A percentile compares a stretch with the other conserved stretches of the same genome.
These are phyloP conservation scores for Anarsia innoxiella DNA, from an alignment of 2,888 invertebrate genomes.

Conservation along the genomic window DNA sequence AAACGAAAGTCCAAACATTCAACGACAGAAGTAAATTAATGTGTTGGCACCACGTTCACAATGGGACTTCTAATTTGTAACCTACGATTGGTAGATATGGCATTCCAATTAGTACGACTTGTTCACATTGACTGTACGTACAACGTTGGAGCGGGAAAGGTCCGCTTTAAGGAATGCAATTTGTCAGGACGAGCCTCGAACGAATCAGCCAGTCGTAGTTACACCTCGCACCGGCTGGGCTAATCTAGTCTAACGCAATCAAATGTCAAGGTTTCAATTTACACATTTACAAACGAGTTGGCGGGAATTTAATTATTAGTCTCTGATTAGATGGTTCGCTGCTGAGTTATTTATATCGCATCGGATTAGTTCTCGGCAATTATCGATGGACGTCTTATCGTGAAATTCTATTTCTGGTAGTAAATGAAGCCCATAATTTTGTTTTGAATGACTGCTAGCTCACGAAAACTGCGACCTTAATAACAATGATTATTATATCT, in stretches of 20 bases:
- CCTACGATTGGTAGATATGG: too few relatives aligned
- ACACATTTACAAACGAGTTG: neutral
- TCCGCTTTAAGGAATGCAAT: constrained; percentile 24
- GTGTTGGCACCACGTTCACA: neutral
- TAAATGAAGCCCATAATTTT: too few relatives aligned
- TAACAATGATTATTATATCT: too few relatives aligned
- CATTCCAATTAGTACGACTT: constrained; percentile 5
- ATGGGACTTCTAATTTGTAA: neutral
- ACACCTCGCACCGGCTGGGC: neutral
- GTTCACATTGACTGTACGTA: too few relatives aligned
- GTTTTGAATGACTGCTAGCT: too few relatives aligned
- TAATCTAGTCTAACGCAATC: neutral
- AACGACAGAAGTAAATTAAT: too few relatives aligned
- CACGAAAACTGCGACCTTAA: too few relatives aligned
- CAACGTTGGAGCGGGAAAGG: too few relatives aligned
- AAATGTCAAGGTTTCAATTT: constrained; percentile 6
- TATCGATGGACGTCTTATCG: too few relatives aligned
- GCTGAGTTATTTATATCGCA: neutral
- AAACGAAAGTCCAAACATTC: too few relatives aligned
- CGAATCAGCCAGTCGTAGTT: neutral
- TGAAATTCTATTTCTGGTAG: too few relatives aligned
- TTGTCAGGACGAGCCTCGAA: constrained; percentile 15
- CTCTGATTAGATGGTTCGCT: neutral
- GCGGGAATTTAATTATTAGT: neutral
- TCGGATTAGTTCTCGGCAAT: too few relatives aligned